phyloP scores from a whole-genome alignment of 2,113 vertebrate genomes.

The Laterallus jamaicensis region DNA sequence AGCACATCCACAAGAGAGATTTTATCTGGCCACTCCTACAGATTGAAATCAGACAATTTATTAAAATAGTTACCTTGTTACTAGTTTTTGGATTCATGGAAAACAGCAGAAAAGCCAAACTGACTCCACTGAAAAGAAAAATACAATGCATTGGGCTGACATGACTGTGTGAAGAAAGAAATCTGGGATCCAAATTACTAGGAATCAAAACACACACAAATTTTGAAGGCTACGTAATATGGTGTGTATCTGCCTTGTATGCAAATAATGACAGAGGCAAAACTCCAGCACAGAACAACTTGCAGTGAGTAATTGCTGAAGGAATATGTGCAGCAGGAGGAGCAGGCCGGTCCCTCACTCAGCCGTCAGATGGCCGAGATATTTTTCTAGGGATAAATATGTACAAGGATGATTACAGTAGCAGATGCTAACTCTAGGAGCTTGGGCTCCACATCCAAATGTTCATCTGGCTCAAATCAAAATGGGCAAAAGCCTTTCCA shows the following conservation, averaged over 20 bases:
- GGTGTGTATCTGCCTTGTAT: slow-evolving; percentile 16
- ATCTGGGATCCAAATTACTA: not conserved
- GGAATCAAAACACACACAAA: not conserved
- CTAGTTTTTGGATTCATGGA: not conserved
- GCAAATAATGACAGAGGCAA: slow-evolving; percentile 35
- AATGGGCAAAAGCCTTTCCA: not conserved
- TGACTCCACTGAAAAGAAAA: not conserved
- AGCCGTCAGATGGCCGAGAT: slow-evolving; percentile 23
- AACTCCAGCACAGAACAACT: slow-evolving; percentile 24
- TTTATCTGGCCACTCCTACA: not conserved
- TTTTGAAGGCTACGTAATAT: not conserved
- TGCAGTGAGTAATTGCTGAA: not conserved
- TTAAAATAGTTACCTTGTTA: not conserved
- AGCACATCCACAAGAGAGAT: not conserved
- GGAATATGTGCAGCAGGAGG: not conserved
- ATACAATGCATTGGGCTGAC: not conserved
- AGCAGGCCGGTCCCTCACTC: slow-evolving; percentile 10
- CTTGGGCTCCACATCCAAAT: not conserved
- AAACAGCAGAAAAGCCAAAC: not conserved
- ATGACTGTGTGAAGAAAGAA: not conserved
- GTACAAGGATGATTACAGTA: slow-evolving; percentile 13
- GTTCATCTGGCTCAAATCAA: slow-evolving; percentile 17
- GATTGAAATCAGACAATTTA: not conserved
- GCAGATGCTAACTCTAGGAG: slow-evolving; percentile 44
- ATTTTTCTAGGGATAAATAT: slow-evolving; percentile 45